Evolutionary conservation across 2,113 vertebrate genomes (phyloP).

Genomic region (Nansenia antarctica): DNA sequence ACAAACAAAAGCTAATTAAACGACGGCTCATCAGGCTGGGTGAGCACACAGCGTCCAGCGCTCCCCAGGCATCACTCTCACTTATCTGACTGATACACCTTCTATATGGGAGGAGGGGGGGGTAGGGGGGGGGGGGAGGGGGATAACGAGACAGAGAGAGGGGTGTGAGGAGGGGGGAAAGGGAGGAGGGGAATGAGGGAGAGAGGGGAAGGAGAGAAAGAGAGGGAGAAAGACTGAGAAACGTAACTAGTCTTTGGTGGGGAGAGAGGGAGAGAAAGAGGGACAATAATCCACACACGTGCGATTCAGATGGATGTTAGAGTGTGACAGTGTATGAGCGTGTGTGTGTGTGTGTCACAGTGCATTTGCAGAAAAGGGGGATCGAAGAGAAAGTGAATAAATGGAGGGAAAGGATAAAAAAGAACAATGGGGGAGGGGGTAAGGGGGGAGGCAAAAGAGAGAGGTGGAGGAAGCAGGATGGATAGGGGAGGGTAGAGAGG

Average conservation of each 20-base stretch:
- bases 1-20: conserved; percentile 61
- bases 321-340: too few relatives aligned
- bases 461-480: neutral
- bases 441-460: too few relatives aligned
- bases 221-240: too few relatives aligned
- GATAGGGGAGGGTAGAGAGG: neutral
- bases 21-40: conserved; percentile 52
- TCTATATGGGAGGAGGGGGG: conserved; percentile 66
- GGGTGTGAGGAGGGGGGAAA: neutral
- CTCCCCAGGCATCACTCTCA: conserved; percentile 60
- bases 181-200: conserved; percentile 18
- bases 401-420: too few relatives aligned
- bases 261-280: neutral
- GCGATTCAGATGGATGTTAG: too few relatives aligned
- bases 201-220: neutral
- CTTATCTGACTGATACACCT: conserved; percentile 73
- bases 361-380: too few relatives aligned
- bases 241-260: too few relatives aligned
- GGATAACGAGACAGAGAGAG: neutral
- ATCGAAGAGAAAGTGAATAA: too few relatives aligned
- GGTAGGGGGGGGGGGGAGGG: conserved; percentile 33
- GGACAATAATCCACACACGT: too few relatives aligned
- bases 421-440: too few relatives aligned
- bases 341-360: too few relatives aligned
- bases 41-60: conserved; percentile 51